Conservation (phyloP, 1,140 invertebrate species). For the Apis florea region DNA sequence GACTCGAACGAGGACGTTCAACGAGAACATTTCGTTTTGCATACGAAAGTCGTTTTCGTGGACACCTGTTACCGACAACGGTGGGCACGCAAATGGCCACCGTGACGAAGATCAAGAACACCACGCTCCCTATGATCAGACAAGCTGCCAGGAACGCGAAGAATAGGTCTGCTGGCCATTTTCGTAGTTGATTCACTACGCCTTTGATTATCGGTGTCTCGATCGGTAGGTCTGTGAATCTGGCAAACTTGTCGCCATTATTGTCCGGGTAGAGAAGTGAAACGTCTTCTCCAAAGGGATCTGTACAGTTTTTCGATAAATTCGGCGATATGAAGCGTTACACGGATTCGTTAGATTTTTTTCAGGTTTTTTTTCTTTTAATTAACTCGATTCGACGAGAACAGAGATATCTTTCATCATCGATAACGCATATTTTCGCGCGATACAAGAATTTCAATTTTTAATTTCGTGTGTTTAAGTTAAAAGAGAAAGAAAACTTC, state of each 20-base stretch:
- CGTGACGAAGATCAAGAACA: conserved; percentile 40
- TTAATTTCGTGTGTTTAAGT: background rate
- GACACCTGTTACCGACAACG: conserved; percentile 2
- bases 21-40: background rate
- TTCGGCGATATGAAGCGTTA: too few species aligned
- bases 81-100: conserved; percentile 33
- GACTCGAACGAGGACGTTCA: background rate
- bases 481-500: too few species aligned
- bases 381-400: too few species aligned
- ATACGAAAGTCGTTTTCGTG: background rate
- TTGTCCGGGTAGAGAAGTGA: conserved; percentile 40
- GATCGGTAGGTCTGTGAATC: background rate
- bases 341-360: background rate
- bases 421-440: too few species aligned
- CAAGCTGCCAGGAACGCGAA: conserved; percentile 59
- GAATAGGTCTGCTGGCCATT: conserved; percentile 66
- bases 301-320: background rate
- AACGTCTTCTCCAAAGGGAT: conserved; percentile 43
- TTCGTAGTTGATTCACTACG: conserved; percentile 58
- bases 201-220: conserved; percentile 59
- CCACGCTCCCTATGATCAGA: conserved; percentile 40
- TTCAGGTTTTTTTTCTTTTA: background rate
- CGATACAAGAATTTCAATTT: background rate
- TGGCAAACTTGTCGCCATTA: conserved; percentile 11
- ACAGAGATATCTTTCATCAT: too few species aligned